Base-by-base conservation (phyloP, 2,113 vertebrate species). In the Varanus salvator region DNA sequence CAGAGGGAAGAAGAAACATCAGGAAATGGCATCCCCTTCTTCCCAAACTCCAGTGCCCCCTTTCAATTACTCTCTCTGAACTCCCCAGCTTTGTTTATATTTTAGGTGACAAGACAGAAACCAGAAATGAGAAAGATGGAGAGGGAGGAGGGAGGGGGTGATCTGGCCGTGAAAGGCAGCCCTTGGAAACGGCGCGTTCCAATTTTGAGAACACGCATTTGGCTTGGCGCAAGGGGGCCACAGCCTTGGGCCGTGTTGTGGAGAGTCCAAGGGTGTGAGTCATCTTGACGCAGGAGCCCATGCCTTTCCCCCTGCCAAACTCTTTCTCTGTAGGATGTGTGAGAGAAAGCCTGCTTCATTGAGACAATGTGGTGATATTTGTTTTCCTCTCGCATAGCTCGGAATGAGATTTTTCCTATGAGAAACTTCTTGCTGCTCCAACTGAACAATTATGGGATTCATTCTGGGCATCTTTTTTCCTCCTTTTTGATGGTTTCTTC, bases 341-440 rank as follows among this genome's bases (percentile, higher is more conserved):
- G 91, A 95, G 92, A 89, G 92, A 91, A 90, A 85, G 75, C 76
- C 92, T 93, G 89, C 91, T 95, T 87, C 89, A 94, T 93, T 93
- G 50, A 87, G 92, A 94, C 48, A 95, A 93, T 83, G 89, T 92
- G 93, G 89, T 95, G 91, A 91, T 85, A 50, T 85, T n/a, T 80
- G 93, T 94, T 93, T 89, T 87, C 89, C 95, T 89, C 90, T 93
- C 89, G 86, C 93, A 92, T 92, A 95, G 90, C 86, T 83, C 84
- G 91, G 94, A 93, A 91, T 92, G 92, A 95, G 87, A 96, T 92
- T 97, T 98, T 98, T 92, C 97, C 96, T 95, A 97, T 98, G 97
- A 98, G 97, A 98, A 98, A 97, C 85, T 92, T 91, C 88, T 48
- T 23, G 14, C 14, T 12, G 12, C 50, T 21, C 11, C 7, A 91